phyloP scores from a whole-genome alignment of 2,888 invertebrate species.

The Vannuccia rotundouncinata region DNA sequence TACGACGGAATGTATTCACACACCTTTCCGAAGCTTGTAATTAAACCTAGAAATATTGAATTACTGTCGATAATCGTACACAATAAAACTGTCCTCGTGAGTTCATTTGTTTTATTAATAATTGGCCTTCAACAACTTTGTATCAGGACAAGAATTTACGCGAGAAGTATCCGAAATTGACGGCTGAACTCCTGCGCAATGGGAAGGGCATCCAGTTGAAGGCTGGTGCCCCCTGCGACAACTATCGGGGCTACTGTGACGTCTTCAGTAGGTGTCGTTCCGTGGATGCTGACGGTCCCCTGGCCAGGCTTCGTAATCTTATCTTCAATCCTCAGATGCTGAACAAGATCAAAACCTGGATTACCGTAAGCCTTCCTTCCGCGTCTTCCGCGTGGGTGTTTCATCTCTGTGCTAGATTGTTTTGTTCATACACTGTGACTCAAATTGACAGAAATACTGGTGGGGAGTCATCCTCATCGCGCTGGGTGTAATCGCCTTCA shows the following conservation, averaged over 20 bases:
- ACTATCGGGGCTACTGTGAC: conserved; percentile 96
- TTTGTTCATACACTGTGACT: conserved; percentile 18
- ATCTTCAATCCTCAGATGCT: conserved; percentile 83
- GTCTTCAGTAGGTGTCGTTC: conserved; percentile 96
- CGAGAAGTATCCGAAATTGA: neutral
- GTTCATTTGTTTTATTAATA: too few species aligned
- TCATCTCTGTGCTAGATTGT: too few species aligned
- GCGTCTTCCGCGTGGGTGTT: neutral
- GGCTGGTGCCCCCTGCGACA: conserved; percentile 95
- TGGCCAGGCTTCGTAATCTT: conserved; percentile 88
- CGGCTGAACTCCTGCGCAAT: conserved; percentile 40
- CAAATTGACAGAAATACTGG: conserved; percentile 49
- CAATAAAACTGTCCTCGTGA: too few species aligned
- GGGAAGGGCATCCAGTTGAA: conserved; percentile 61
- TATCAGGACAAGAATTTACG: conserved; percentile 42
- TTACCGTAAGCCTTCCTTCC: conserved; percentile 62
- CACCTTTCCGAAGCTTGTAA: too few species aligned
- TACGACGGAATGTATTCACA: too few species aligned
- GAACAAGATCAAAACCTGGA: conserved; percentile 80
- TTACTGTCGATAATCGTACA: neutral
- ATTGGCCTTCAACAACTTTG: too few species aligned
- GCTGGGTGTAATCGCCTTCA: conserved; percentile 81
- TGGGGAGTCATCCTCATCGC: conserved; percentile 74
- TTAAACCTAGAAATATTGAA: neutral
- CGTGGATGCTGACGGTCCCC: conserved; percentile 94